Evolutionary conservation across 1,140 invertebrate species (phyloP), one percentile per base, ranked within the genome.

Genomic region (Macrobrachium nipponense): DNA sequence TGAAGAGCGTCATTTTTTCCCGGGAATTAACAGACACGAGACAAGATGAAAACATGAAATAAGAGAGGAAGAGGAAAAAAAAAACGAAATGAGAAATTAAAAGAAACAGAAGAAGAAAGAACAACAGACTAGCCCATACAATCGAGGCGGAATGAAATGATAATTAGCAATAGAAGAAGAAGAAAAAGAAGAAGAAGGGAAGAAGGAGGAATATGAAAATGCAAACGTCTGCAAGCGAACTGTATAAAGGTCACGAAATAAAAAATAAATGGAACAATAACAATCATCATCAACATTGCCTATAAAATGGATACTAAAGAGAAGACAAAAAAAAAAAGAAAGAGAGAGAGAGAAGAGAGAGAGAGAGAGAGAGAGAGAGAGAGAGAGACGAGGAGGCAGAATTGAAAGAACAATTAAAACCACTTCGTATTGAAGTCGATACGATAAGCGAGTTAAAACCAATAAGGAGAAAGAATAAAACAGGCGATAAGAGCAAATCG

Each of bases 301-400:
- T 4, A 36, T 36, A 4, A 36, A 36, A 36, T 36, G 27, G 27
- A 36, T 4, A 36, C 27, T 36, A 36, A 36, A 36, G 4, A 36
- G 1, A 36, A 4, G 27, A 36, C 4, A 36, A 36, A 36, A 36
- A 36, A 36, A n/a, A n/a, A n/a, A n/a, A n/a, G n/a, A n/a, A 7
- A 73, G n/a, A 73, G 70, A 36, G 27, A 73, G 51, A 17, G 51
- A 36, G 70, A n/a, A 44, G 51, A 44, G 18, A 73, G 70, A 73
- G 36, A 43, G 70, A 73, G 36, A 36, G 17, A 44, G 51, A 73
- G 70, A 27, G 18, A 44, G 51, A 27, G 17, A 44, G 51, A 73
- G 23, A 43, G 23, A 73, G 18, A 36, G 5, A 36, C 15, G 70
- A 51, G 51, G 15, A 15, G 27, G 70, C 3, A 36, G 70, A 36